These are phyloP conservation scores for Tribolium madens DNA, from an alignment of 1,140 invertebrate species.

Conservation along the genomic window DNA sequence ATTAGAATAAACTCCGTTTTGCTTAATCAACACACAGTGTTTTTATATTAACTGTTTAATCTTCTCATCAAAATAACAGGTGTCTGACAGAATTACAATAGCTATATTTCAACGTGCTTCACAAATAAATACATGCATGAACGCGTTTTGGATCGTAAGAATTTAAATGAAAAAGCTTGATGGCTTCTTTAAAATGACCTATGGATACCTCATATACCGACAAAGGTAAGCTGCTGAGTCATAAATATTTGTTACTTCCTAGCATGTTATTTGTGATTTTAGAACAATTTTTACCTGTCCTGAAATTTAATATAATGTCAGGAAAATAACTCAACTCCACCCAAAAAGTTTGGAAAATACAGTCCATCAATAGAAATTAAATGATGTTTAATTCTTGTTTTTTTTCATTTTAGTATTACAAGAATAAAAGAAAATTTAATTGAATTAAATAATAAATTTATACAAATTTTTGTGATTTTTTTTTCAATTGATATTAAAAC, in stretches of 20 bases:
- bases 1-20: neutral
- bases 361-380: no score
- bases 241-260: constrained; percentile 22
- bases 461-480: no score
- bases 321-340: no score
- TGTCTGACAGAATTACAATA: neutral
- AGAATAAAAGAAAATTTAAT: no score
- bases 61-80: neutral
- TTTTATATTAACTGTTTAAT: neutral
- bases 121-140: neutral
- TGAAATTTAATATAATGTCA: neutral
- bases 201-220: neutral
- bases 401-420: no score
- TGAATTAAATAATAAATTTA: no score
- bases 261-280: constrained; percentile 8
- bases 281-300: neutral
- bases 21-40: neutral
- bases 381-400: no score
- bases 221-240: constrained; percentile 12
- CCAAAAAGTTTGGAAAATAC: no score
- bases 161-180: constrained; percentile 1
- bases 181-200: constrained; percentile 4
- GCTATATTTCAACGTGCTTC: neutral
- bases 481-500: no score
- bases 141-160: neutral